Conservation (phyloP, 2,888 invertebrate genomes). For the Cryptops parisi region DNA sequence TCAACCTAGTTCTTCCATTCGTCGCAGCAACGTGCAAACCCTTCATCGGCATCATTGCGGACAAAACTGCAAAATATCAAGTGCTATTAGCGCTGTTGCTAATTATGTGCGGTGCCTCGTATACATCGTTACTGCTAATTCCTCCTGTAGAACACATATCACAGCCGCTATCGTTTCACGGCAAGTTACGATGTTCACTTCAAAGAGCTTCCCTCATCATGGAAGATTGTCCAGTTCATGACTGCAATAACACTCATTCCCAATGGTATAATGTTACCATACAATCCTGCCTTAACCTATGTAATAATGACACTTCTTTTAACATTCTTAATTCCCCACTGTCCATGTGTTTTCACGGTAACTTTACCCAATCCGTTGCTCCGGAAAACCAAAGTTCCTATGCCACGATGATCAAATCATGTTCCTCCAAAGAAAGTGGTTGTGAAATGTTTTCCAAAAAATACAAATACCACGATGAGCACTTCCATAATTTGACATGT, state of each 20-base stretch:
- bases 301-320: neutral
- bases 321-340: neutral
- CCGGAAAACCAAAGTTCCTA: neutral
- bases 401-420: neutral
- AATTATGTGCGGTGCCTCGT: constrained; percentile 27
- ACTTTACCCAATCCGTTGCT: too few relatives aligned
- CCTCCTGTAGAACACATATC: constrained; percentile 22
- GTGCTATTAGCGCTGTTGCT: constrained; percentile 27
- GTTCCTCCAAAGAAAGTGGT: neutral
- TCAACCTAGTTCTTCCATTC: constrained; percentile 64
- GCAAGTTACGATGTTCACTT: too few relatives aligned
- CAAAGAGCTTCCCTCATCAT: neutral
- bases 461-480: neutral
- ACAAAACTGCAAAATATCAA: constrained; percentile 44
- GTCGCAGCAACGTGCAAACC: constrained; percentile 63
- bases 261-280: neutral
- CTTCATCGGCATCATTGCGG: constrained; percentile 60
- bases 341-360: neutral
- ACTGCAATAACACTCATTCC: too few relatives aligned
- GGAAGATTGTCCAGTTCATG: too few relatives aligned
- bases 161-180: neutral
- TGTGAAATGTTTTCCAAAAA: neutral
- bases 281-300: neutral
- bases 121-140: constrained; percentile 28
- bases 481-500: neutral